Evolutionary conservation across 2,797 vertebrate genomes (phyloP).

Genomic region (Anabas testudineus): DNA sequence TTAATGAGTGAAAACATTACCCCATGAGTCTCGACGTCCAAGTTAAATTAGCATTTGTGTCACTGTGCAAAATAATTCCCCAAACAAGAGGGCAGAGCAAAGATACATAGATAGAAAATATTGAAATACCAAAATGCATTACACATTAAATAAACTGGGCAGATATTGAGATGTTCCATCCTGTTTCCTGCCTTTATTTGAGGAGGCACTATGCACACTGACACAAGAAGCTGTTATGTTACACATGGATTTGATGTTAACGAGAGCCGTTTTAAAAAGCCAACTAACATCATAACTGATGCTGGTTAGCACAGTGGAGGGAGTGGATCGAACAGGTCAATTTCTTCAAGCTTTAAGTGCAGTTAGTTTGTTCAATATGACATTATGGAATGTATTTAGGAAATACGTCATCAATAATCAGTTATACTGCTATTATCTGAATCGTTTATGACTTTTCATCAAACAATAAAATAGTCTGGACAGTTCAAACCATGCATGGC

Average conservation of each 20-base stretch:
- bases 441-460: neutral
- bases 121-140: neutral
- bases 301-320: constrained; percentile 21
- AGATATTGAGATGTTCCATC: neutral
- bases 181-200: neutral
- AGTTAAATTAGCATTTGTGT: constrained; percentile 18
- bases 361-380: neutral
- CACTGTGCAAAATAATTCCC: constrained; percentile 19
- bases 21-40: neutral
- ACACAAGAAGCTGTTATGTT: constrained; percentile 15
- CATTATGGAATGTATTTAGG: neutral
- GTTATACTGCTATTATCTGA: neutral
- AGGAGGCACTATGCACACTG: neutral
- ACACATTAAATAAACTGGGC: neutral
- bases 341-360: neutral
- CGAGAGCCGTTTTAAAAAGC: constrained; percentile 5
- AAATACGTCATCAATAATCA: neutral
- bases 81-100: neutral
- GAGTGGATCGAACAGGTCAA: constrained; percentile 17
- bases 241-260: constrained; percentile 22
- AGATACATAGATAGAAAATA: neutral
- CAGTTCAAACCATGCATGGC: constrained; percentile 21
- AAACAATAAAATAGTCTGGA: constrained; percentile 8
- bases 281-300: neutral
- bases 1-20: constrained; percentile 12